These are phyloP conservation scores for Sialis lutaria DNA, from an alignment of 2,888 invertebrate genomes.

Conservation along the genomic window DNA sequence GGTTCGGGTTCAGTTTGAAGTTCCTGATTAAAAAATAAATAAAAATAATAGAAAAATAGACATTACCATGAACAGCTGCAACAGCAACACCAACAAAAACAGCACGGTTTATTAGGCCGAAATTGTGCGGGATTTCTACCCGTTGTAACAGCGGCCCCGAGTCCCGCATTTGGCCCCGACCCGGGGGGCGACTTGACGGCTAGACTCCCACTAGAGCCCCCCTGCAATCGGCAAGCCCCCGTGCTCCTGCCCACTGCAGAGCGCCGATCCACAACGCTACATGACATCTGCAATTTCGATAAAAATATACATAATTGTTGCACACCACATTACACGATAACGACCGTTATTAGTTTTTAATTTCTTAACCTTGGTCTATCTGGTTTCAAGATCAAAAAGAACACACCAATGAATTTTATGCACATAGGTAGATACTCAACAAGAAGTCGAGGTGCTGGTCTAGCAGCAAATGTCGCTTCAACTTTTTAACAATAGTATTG, in stretches of 20 bases:
- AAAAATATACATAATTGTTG: too few relatives aligned
- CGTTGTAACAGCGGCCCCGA: conserved; percentile 24
- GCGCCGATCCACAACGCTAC: conserved; percentile 30
- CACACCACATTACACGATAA: too few relatives aligned
- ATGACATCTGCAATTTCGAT: conserved; percentile 30
- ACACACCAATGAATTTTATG: too few relatives aligned
- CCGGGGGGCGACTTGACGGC: conserved; percentile 10
- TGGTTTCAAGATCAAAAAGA: too few relatives aligned
- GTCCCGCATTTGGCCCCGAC: background rate
- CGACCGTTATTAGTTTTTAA: too few relatives aligned
- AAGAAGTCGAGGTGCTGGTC: too few relatives aligned
- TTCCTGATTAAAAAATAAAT: background rate
- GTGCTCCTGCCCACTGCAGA: conserved; percentile 1
- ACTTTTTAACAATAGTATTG: too few relatives aligned
- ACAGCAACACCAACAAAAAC: conserved; percentile 52
- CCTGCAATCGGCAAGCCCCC: conserved; percentile 25
- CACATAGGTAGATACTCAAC: too few relatives aligned
- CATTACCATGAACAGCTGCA: conserved; percentile 51
- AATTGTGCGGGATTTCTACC: conserved; percentile 24
- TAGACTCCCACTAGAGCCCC: conserved; percentile 14
- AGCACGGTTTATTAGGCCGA: conserved; percentile 37
- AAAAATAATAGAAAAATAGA: background rate
- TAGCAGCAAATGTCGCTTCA: too few relatives aligned
- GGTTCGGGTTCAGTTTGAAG: too few relatives aligned
- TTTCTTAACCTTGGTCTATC: too few relatives aligned